Percentiles rank a stretch among this genome's conserved stretches.
These are phyloP conservation scores for Paramormyrops kingsleyae DNA, from an alignment of 2,113 vertebrate species.

Conservation along the genomic window DNA sequence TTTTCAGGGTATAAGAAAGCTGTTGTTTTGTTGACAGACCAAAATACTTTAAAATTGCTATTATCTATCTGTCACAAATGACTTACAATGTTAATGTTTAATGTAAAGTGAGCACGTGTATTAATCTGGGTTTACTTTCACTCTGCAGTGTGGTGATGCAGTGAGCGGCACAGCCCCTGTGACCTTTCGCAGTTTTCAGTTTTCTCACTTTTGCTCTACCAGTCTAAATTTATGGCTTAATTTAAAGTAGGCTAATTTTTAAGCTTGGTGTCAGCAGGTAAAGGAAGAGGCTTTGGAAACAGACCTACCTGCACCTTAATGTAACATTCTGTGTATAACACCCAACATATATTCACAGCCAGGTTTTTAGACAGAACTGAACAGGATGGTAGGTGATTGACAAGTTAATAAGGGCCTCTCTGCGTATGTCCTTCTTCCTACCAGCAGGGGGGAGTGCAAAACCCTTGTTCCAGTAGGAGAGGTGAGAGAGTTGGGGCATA, in stretches of 20 bases:
- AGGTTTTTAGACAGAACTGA: not conserved
- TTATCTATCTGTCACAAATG: not conserved
- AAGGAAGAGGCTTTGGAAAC: not conserved
- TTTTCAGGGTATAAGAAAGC: not conserved
- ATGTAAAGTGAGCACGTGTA: not conserved
- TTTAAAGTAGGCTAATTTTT: not conserved
- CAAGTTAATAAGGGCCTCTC: not conserved
- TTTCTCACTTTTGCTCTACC: not conserved
- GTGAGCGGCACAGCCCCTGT: not conserved
- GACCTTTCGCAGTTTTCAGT: not conserved
- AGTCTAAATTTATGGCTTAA: not conserved
- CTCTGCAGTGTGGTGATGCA: not conserved
- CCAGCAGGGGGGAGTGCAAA: slow-evolving; percentile 60
- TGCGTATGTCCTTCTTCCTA: not conserved
- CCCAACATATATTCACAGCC: not conserved
- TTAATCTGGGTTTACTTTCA: not conserved
- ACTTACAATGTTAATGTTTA: not conserved
- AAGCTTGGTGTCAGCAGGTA: not conserved
- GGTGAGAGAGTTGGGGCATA: not conserved
- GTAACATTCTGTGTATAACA: not conserved
- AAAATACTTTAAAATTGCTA: not conserved
- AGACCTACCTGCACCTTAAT: not conserved
- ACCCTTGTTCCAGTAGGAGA: slow-evolving; percentile 43
- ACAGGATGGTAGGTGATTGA: not conserved
- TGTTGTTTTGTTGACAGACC: not conserved